Evolutionary conservation across 2,797 vertebrate genomes (phyloP).

Genomic region (Tolypeutes matacus): DNA sequence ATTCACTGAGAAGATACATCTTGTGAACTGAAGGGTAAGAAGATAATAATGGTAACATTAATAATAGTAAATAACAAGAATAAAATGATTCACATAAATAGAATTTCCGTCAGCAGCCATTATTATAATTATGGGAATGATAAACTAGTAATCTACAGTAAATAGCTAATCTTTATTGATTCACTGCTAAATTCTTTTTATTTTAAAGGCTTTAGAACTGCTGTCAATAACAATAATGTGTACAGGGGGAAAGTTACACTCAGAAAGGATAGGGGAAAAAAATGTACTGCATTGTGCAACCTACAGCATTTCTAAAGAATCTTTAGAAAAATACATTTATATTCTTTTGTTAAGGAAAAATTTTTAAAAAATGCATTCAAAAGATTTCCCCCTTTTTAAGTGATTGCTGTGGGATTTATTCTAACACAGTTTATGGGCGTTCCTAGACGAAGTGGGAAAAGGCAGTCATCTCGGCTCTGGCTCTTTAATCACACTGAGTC

Average conservation of each 20-base stretch:
- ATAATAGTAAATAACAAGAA: conserved; percentile 95
- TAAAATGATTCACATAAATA: conserved; percentile 95
- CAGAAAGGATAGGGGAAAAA: conserved; percentile 71
- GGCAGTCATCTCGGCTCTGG: conserved; percentile 71
- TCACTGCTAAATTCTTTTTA: conserved; percentile 88
- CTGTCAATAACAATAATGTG: conserved; percentile 89
- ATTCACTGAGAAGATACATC: conserved; percentile 93
- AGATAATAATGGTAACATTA: conserved; percentile 91
- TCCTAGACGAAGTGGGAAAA: conserved; percentile 79
- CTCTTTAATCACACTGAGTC: conserved; percentile 82
- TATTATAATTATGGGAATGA: conserved; percentile 92
- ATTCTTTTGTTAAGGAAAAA: conserved; percentile 72
- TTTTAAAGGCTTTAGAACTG: conserved; percentile 85
- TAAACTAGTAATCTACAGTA: conserved; percentile 94
- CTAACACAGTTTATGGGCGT: conserved; percentile 68
- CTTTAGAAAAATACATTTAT: conserved; percentile 81
- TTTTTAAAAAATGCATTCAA: conserved; percentile 69
- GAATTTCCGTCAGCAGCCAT: conserved; percentile 91
- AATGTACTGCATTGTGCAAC: conserved; percentile 75
- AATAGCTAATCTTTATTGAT: conserved; percentile 96
- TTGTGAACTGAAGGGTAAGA: conserved; percentile 91
- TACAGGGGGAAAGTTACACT: conserved; percentile 71
- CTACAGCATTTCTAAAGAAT: conserved; percentile 78
- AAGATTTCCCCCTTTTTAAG: conserved; percentile 73
- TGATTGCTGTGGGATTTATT: conserved; percentile 78